phyloP scores from a whole-genome alignment of 2,797 vertebrate genomes.

The Brachymystax lenok region DNA sequence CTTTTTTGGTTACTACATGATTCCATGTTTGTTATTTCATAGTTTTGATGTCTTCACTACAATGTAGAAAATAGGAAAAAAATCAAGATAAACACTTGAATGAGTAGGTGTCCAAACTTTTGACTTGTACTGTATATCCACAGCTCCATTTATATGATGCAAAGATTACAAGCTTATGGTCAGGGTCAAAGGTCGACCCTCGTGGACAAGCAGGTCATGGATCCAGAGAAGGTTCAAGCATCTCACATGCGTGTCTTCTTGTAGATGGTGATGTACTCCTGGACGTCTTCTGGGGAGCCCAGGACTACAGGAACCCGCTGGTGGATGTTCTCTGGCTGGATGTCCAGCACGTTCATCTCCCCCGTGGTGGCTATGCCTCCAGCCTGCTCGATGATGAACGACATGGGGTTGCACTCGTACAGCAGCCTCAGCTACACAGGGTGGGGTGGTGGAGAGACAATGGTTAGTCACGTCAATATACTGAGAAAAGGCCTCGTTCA shows the following conservation, averaged over 20 bases:
- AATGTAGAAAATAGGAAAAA: no score
- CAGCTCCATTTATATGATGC: no score
- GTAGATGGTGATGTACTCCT: slow-evolving; percentile 87
- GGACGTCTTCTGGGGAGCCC: slow-evolving; percentile 89
- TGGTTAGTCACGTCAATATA: background rate
- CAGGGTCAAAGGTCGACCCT: no score
- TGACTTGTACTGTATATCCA: no score
- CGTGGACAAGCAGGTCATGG: background rate
- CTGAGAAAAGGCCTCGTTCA: background rate
- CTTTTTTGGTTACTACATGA: no score
- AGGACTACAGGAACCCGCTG: slow-evolving; percentile 87
- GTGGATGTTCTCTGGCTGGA: slow-evolving; percentile 88
- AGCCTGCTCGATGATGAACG: slow-evolving; percentile 92
- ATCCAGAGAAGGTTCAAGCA: background rate
- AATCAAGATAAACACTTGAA: no score
- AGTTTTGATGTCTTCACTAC: no score
- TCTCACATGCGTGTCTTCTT: slow-evolving; percentile 66
- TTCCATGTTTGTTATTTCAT: no score
- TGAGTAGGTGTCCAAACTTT: no score
- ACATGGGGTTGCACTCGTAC: slow-evolving; percentile 94
- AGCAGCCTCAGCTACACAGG: slow-evolving; percentile 84
- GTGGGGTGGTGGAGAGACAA: background rate
- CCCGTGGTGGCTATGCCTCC: slow-evolving; percentile 91
- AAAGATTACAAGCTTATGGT: no score
- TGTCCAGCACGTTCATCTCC: slow-evolving; percentile 80